These are phyloP conservation scores for Periparus ater DNA, from an alignment of 2,797 vertebrate genomes.

Conservation along the genomic window DNA sequence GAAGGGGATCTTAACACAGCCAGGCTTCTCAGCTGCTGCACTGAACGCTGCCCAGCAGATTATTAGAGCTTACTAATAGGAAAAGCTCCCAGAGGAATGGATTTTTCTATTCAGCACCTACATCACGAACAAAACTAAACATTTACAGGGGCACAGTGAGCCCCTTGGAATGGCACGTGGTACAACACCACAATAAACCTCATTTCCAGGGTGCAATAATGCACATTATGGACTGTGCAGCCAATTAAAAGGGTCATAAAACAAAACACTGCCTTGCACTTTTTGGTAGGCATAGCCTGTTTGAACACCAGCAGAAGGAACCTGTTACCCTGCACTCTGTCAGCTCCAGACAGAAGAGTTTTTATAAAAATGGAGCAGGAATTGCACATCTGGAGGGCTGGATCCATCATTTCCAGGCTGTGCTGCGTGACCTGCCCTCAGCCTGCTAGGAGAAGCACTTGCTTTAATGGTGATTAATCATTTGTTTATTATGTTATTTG, in stretches of 20 bases:
- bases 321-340: fast-evolving
- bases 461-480: not conserved
- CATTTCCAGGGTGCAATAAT: not conserved
- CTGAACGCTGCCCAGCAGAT: not conserved
- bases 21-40: not conserved
- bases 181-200: not conserved
- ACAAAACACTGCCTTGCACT: not conserved
- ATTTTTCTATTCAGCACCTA: conserved; percentile 3
- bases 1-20: not conserved
- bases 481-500: not conserved
- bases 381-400: not conserved
- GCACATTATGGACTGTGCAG: not conserved
- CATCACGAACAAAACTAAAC: fast-evolving
- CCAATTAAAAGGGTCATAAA: not conserved
- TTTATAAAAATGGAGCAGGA: not conserved
- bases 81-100: not conserved
- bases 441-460: not conserved
- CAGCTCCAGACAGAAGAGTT: not conserved
- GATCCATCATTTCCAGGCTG: not conserved
- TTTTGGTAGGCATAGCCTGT: not conserved
- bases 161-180: fast-evolving
- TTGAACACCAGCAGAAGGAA: not conserved
- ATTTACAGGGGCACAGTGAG: not conserved
- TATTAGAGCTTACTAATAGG: not conserved
- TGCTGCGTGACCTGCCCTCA: not conserved